Percentiles rank a stretch among this genome's conserved stretches.
These are phyloP conservation scores for Frankliniella fusca DNA, from an alignment of 2,888 invertebrate genomes.

Conservation along the genomic window DNA sequence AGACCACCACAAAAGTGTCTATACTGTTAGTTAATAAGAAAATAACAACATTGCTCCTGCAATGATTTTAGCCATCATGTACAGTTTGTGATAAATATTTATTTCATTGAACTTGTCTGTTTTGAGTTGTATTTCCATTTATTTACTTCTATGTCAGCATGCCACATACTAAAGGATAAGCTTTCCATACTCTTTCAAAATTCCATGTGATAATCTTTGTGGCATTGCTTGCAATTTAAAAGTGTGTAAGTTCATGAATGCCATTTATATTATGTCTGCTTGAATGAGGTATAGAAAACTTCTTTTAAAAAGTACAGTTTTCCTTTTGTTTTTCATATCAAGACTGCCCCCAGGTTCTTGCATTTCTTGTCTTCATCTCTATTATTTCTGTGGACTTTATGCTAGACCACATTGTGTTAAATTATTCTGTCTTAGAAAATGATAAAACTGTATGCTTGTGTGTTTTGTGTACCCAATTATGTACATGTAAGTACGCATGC, in stretches of 20 bases:
- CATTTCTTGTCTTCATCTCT: conserved; percentile 23
- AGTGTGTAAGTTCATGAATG: conserved; percentile 3
- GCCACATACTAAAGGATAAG: conserved; percentile 17
- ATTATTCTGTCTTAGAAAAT: conserved; percentile 24
- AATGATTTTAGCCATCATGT: conserved; percentile 25
- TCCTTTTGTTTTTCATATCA: conserved; percentile 23
- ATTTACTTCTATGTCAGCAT: background rate
- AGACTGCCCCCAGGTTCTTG: conserved; percentile 22
- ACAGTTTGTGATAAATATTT: conserved; percentile 23
- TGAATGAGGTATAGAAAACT: conserved; percentile 1
- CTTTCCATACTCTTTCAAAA: conserved; percentile 14
- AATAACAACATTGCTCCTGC: conserved; percentile 4
- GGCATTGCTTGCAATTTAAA: conserved; percentile 14
- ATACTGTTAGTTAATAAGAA: conserved; percentile 16
- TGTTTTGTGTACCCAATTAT: conserved; percentile 23
- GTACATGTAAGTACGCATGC: conserved; percentile 16
- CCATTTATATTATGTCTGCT: conserved; percentile 26
- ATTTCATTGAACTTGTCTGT: conserved; percentile 17
- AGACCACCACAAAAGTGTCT: conserved; percentile 24
- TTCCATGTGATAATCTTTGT: conserved; percentile 17
- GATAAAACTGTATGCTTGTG: conserved; percentile 21
- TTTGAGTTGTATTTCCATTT: conserved; percentile 2
- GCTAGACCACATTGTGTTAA: conserved; percentile 22
- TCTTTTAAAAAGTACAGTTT: background rate
- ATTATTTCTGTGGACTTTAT: conserved; percentile 12